A percentile compares a stretch with the other conserved stretches of the same genome.
Evolutionary conservation across 2,797 vertebrate species (phyloP).

Genomic region (Spinus olivaceus): DNA sequence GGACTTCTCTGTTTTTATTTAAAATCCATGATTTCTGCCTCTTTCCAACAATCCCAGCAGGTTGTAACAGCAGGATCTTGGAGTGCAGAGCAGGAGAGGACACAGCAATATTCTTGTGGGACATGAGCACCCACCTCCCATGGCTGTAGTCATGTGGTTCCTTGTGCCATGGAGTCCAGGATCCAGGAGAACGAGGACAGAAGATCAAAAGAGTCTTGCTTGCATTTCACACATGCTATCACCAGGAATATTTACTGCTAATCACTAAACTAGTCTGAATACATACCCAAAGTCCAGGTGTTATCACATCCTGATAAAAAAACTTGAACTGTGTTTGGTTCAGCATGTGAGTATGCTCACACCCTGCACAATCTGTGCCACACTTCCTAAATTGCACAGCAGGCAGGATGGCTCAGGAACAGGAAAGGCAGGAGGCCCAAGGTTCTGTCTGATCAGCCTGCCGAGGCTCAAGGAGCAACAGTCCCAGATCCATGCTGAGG

Average conservation of each 20-base stretch:
- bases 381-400: background rate
- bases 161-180: background rate
- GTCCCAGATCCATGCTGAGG: background rate
- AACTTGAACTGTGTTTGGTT: background rate
- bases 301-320: background rate
- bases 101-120: background rate
- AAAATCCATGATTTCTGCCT: background rate
- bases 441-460: background rate
- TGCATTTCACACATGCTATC: background rate
- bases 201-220: background rate
- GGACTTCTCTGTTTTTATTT: background rate
- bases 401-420: background rate
- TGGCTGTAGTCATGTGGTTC: background rate
- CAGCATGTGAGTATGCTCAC: accelerated
- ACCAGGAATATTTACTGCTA: background rate
- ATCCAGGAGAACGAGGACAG: background rate
- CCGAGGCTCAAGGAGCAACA: background rate
- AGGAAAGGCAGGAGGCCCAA: background rate
- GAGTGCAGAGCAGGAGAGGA: background rate
- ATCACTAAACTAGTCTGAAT: background rate
- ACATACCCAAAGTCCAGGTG: background rate
- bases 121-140: accelerated
- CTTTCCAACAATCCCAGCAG: background rate
- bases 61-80: background rate
- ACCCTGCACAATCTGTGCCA: background rate